Evolutionary conservation across 2,113 vertebrate species (phyloP).

Genomic region (Hippotragus niger): DNA sequence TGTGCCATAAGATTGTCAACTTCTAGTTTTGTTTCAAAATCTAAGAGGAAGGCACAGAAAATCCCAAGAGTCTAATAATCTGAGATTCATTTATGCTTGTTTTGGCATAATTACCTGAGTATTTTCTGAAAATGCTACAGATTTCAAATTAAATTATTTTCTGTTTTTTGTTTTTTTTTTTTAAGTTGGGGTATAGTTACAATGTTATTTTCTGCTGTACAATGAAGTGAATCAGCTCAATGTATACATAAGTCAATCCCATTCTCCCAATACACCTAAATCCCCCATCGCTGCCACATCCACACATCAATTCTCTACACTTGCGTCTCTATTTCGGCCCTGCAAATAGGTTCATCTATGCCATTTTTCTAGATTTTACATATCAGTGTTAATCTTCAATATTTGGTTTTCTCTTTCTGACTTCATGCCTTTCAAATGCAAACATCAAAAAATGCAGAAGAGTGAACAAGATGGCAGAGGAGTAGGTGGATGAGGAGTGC

Average conservation of each 20-base stretch:
- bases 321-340: accelerated
- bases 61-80: neutral
- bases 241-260: neutral
- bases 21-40: neutral
- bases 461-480: neutral
- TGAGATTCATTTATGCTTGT: neutral
- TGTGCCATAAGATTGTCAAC: neutral
- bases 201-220: neutral
- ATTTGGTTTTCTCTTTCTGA: neutral
- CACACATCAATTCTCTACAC: neutral
- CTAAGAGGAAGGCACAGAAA: neutral
- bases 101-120: neutral
- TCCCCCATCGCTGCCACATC: neutral
- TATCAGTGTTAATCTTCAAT: neutral
- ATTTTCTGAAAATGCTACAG: neutral
- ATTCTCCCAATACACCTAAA: neutral
- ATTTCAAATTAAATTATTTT: constrained; percentile 14
- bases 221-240: neutral
- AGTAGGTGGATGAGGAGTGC: neutral
- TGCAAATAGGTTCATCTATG: neutral
- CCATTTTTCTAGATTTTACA: neutral
- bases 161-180: neutral
- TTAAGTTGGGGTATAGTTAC: neutral
- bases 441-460: neutral
- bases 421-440: neutral